Evolutionary conservation across 2,113 vertebrate species (phyloP), one percentile per base, ranked within the genome.

Genomic region (Sapajus apella): DNA sequence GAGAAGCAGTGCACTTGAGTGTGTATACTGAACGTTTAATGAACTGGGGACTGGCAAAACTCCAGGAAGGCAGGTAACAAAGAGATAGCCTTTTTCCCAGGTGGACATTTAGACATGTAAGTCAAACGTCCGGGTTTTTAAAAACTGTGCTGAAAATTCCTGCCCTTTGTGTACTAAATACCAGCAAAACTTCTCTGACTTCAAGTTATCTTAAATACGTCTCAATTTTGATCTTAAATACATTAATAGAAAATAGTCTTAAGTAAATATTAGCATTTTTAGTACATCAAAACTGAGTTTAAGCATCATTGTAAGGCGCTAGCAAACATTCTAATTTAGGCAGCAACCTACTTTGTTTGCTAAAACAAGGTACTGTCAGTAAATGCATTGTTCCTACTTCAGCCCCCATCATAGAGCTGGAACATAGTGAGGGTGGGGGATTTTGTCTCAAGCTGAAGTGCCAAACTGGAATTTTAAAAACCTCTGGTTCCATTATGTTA

Each of bases 111-210:
- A 95, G 82, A 91, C 4, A 0, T 45, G 20, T 11, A 81, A 84
- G n/a, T 96, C 85, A 96, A 96, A 92, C 3, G 14, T 92, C 45
- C 56, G 85, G 52, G 11, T 86, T 94, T 79, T 30, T 75, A 7
- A 40, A 40, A 88, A 81, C 35, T 56, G 37, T 43, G 80, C 75
- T 93, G 32, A 85, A 94, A 91, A 92, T 84, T 16, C 45, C 79
- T 86, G 47, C 21, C 72, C 35, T 97, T 95, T 97, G 94, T 97
- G 96, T 86, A 75, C 66, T 82, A 95, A 98, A 95, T 95, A 95
- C 66, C 73, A 92, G 91, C 61, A 94, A 92, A 97, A 94, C 86
- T 96, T 90, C 91, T 94, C 94, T 94, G 87, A 96, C 91, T 97
- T 95, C 55, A 83, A 89, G 81, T 32, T 35, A 80, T 52, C 64